Percentiles rank a stretch among this genome's conserved stretches.
These are phyloP conservation scores for Anolis apletophallus DNA, from an alignment of 2,797 vertebrate species.

Conservation along the genomic window DNA sequence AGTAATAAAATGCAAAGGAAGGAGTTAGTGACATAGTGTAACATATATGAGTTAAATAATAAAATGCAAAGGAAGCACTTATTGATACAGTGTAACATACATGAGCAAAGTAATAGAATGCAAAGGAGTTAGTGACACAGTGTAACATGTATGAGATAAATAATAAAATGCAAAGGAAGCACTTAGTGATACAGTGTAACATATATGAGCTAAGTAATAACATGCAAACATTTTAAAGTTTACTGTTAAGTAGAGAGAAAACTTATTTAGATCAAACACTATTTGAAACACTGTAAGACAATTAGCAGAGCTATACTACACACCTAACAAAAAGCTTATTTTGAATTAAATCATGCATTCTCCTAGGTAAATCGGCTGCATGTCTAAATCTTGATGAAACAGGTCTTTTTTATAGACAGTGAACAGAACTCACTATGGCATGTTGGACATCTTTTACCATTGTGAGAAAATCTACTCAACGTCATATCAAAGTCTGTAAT, in stretches of 20 bases:
- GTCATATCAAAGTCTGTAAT: slow-evolving; percentile 99
- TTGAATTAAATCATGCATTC: background rate
- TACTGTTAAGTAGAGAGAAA: background rate
- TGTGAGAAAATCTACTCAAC: slow-evolving; percentile 92
- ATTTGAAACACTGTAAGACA: background rate
- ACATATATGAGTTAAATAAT: background rate
- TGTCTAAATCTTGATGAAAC: background rate
- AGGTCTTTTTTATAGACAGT: background rate
- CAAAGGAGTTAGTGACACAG: no score
- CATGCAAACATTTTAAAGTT: background rate
- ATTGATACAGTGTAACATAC: no score
- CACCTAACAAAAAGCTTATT: background rate
- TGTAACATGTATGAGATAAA: background rate
- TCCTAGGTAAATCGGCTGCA: background rate
- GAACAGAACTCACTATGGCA: slow-evolving; percentile 91
- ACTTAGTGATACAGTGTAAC: no score
- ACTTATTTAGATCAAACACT: background rate
- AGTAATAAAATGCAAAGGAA: background rate
- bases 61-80: background rate
- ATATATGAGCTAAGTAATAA: background rate
- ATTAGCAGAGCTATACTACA: background rate
- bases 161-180: background rate
- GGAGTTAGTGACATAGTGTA: no score
- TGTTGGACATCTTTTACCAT: slow-evolving; percentile 92
- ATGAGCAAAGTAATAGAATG: background rate